Evolutionary conservation across 92 coral and sea anemone species (phyloP).

Genomic region (Parazoanthus swiftii): DNA sequence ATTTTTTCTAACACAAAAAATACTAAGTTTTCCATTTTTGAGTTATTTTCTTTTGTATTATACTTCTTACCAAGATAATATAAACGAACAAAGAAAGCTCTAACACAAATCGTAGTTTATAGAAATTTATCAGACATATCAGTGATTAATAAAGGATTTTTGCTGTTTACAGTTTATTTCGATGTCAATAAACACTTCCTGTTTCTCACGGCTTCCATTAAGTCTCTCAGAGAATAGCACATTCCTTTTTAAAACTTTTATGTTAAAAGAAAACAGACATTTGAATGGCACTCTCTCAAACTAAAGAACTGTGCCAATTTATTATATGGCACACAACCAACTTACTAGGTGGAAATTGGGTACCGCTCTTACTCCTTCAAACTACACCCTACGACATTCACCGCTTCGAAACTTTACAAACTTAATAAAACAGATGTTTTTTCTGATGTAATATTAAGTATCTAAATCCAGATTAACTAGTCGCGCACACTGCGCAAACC

Average conservation of each 20-base stretch:
- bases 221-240: neutral
- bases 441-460: neutral
- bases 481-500: neutral
- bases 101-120: neutral
- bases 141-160: no score
- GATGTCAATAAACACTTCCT: neutral
- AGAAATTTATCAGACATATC: neutral
- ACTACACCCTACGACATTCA: neutral
- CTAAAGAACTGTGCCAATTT: no score
- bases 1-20: no score
- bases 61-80: neutral
- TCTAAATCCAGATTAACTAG: neutral
- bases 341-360: neutral
- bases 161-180: no score
- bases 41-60: neutral
- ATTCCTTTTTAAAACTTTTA: no score
- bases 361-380: neutral
- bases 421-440: neutral
- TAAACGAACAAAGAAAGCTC: neutral
- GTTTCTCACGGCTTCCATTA: slow-evolving; percentile 14
- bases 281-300: no score
- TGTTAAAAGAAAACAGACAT: neutral
- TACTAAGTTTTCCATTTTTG: no score
- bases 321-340: neutral
- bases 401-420: neutral